Conservation (phyloP, 2,888 invertebrate species). For the Metalampra italica region DNA sequence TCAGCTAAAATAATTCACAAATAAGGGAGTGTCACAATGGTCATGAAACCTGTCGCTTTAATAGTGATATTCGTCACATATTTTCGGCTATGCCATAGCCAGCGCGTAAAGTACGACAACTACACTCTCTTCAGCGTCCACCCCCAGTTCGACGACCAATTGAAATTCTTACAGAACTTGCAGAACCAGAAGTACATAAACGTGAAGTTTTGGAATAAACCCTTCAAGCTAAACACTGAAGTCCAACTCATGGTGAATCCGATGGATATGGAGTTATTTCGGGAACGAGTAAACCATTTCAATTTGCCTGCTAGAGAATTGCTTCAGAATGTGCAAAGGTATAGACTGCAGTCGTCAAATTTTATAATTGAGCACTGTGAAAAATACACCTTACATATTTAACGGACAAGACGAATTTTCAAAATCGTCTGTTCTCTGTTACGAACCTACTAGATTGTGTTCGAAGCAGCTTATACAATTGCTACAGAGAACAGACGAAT, state of each 20-base stretch:
- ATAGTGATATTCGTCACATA: constrained; percentile 33
- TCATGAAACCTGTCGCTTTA: constrained; percentile 26
- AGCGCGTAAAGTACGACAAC: constrained; percentile 30
- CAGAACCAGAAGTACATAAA: constrained; percentile 44
- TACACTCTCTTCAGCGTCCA: constrained; percentile 34
- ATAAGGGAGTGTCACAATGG: constrained; percentile 28
- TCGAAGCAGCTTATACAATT: too few relatives aligned
- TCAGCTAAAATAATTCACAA: not conserved
- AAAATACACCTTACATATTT: too few relatives aligned
- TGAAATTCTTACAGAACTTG: constrained; percentile 49
- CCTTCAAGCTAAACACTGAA: constrained; percentile 38
- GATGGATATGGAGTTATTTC: constrained; percentile 32
- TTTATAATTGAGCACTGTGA: not conserved
- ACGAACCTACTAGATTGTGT: too few relatives aligned
- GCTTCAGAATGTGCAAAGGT: constrained; percentile 44
- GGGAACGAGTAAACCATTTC: constrained; percentile 44
- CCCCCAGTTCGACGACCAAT: constrained; percentile 37
- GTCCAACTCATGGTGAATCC: constrained; percentile 48
- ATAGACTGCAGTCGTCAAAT: constrained; percentile 1
- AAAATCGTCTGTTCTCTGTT: too few relatives aligned
- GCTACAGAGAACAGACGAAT: too few relatives aligned
- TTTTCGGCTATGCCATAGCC: constrained; percentile 30
- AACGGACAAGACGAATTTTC: too few relatives aligned
- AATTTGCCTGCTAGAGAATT: constrained; percentile 27
- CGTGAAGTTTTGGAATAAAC: constrained; percentile 48